Conservation (phyloP, 2,113 vertebrate species). For the Tachycineta bicolor region DNA sequence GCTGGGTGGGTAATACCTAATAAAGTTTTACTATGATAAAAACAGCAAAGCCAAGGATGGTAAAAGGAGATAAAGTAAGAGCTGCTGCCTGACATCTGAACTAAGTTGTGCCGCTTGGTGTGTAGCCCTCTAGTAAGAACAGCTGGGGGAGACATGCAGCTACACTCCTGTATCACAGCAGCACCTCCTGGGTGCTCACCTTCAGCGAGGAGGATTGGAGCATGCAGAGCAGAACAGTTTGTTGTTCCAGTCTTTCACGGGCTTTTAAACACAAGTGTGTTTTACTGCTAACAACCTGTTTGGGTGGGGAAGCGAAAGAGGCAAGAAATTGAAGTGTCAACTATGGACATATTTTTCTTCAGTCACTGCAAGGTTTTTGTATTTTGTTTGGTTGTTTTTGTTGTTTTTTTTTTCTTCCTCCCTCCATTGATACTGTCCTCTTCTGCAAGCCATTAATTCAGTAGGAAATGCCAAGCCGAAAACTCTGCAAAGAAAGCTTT, state of each 20-base stretch:
- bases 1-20: not conserved
- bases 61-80: not conserved
- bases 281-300: slow-evolving; percentile 19
- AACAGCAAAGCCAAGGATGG: not conserved
- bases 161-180: not conserved
- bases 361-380: not conserved
- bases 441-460: not conserved
- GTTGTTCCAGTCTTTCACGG: slow-evolving; percentile 21
- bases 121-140: not conserved
- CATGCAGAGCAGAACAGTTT: not conserved
- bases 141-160: fast-evolving
- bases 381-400: not conserved
- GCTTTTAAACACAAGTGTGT: slow-evolving; percentile 16
- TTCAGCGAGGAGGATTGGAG: not conserved
- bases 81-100: not conserved
- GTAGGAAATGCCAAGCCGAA: not conserved
- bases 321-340: slow-evolving; percentile 30
- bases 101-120: not conserved
- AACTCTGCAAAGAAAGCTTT: not conserved
- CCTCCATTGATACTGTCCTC: not conserved
- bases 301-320: not conserved
- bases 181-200: not conserved
- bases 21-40: not conserved
- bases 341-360: not conserved
- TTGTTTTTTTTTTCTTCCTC: not conserved